Conservation (phyloP, 2,113 vertebrate species). For the Mesitornis unicolor region DNA sequence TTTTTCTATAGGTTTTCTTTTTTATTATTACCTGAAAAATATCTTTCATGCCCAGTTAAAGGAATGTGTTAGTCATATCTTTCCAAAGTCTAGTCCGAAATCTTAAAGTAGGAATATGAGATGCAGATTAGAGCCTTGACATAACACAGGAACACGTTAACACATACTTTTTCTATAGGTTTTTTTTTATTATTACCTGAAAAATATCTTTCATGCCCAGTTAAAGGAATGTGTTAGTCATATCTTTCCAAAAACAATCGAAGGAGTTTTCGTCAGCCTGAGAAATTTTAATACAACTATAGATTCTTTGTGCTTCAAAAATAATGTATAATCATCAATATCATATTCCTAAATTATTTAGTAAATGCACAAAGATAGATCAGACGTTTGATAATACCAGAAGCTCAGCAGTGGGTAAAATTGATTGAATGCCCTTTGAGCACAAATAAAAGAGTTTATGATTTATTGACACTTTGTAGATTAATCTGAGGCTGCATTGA, state of each 20-base stretch:
- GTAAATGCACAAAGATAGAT: constrained; percentile 50
- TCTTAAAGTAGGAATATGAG: background rate
- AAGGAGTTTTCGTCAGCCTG: background rate
- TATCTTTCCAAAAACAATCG: background rate
- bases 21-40: background rate
- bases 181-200: background rate
- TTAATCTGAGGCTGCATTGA: constrained; percentile 54
- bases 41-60: background rate
- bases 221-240: background rate
- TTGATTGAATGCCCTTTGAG: constrained; percentile 56
- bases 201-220: background rate
- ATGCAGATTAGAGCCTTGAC: background rate
- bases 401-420: constrained; percentile 63
- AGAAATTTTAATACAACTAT: constrained; percentile 28
- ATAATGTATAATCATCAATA: constrained; percentile 53
- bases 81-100: background rate
- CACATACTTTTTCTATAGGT: background rate
- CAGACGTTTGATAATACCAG: constrained; percentile 49
- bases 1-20: background rate
- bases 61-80: background rate
- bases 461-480: constrained; percentile 64
- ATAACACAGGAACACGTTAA: background rate
- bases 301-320: constrained; percentile 24
- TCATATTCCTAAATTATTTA: constrained; percentile 60
- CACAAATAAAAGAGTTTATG: constrained; percentile 62